phyloP scores from a whole-genome alignment of 2,797 vertebrate genomes.

The Hippopotamyrus pictus region DNA sequence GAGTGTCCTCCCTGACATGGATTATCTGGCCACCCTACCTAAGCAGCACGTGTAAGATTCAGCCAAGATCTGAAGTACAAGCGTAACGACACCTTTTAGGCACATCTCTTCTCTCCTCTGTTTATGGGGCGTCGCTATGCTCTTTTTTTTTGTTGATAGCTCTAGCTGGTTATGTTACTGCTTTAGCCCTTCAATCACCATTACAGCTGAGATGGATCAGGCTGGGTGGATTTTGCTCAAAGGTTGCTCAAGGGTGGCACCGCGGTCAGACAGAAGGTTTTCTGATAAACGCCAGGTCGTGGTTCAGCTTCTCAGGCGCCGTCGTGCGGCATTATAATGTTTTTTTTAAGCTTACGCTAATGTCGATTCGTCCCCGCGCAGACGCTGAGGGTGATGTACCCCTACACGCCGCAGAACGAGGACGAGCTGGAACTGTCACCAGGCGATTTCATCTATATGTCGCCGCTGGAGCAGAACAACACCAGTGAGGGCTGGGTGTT shows the following conservation, averaged over 20 bases:
- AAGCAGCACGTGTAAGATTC: not conserved
- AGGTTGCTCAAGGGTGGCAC: not conserved
- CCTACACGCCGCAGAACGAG: constrained; percentile 89
- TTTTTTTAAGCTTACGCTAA: not conserved
- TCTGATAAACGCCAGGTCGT: not conserved
- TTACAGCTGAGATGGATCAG: not conserved
- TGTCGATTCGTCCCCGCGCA: constrained; percentile 34
- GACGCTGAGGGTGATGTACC: constrained; percentile 95
- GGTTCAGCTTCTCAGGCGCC: not conserved
- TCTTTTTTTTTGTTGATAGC: not conserved
- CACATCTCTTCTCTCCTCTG: not conserved
- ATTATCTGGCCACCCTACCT: too few relatives aligned
- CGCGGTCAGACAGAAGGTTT: not conserved
- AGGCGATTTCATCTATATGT: constrained; percentile 95
- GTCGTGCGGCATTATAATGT: not conserved
- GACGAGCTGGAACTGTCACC: constrained; percentile 90
- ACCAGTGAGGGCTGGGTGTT: constrained; percentile 96
- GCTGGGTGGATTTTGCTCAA: not conserved
- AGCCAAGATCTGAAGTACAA: not conserved
- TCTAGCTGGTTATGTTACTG: not conserved
- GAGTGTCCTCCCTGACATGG: too few relatives aligned
- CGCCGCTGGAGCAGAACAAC: constrained; percentile 79
- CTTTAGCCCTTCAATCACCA: not conserved
- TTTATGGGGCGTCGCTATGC: not conserved
- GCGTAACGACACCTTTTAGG: not conserved